Percentiles rank a stretch among this genome's conserved stretches.
Evolutionary conservation across 2,888 invertebrate species (phyloP).

Genomic region (Sminthurides aquaticus): DNA sequence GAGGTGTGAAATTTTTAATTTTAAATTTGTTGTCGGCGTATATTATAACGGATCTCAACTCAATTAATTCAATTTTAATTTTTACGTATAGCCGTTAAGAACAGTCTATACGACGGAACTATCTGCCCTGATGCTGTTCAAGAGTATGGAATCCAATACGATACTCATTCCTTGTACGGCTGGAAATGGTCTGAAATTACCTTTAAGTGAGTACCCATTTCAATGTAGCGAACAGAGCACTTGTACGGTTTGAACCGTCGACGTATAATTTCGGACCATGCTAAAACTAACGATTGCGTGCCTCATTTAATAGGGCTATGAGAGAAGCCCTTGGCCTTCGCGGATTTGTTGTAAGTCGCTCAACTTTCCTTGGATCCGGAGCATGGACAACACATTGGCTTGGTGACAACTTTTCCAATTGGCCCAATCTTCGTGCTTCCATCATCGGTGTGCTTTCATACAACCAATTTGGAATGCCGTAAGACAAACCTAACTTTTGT

Average conservation of each 20-base stretch:
- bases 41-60: too few species aligned
- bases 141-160: slow-evolving; percentile 62
- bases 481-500: slow-evolving; percentile 4
- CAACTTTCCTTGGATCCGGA: slow-evolving; percentile 47
- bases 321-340: slow-evolving; percentile 29
- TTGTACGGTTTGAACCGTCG: too few species aligned
- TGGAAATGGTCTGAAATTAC: slow-evolving; percentile 67
- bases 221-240: too few species aligned
- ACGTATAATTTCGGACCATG: too few species aligned
- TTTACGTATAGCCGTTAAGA: slow-evolving; percentile 11
- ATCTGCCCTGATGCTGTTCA: slow-evolving; percentile 73
- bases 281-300: too few species aligned
- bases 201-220: slow-evolving; percentile 55
- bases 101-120: slow-evolving; percentile 50
- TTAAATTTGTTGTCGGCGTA: too few species aligned
- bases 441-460: slow-evolving; percentile 47
- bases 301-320: slow-evolving; percentile 24
- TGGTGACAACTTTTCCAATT: slow-evolving; percentile 47
- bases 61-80: too few species aligned
- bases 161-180: slow-evolving; percentile 71
- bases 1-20: slow-evolving; percentile 50
- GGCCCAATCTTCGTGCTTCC: slow-evolving; percentile 45
- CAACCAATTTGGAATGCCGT: slow-evolving; percentile 45
- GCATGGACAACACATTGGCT: slow-evolving; percentile 48
- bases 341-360: slow-evolving; percentile 44